Evolutionary conservation across 2,113 vertebrate genomes (phyloP).

Genomic region (Seriola aureovittata): DNA sequence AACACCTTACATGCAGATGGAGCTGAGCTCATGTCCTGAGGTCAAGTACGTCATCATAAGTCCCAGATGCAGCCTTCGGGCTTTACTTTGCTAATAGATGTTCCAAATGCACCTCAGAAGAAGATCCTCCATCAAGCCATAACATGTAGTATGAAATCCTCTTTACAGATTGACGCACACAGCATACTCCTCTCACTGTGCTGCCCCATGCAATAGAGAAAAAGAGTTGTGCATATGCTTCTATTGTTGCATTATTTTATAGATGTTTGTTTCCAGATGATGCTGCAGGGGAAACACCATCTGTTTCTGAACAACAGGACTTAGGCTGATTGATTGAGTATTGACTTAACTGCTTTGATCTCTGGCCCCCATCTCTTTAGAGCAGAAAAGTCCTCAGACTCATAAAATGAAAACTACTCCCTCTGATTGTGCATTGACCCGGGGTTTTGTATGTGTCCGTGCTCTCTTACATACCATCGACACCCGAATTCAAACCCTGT

Average conservation of each 20-base stretch:
- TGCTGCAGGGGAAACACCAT: slow-evolving; percentile 56
- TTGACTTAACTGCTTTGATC: slow-evolving; percentile 72
- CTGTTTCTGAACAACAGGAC: slow-evolving; percentile 73
- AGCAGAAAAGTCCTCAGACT: slow-evolving; percentile 51
- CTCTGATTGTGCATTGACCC: slow-evolving; percentile 62
- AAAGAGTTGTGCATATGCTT: background rate
- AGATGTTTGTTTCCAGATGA: slow-evolving; percentile 43
- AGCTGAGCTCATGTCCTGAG: background rate
- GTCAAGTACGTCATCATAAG: background rate
- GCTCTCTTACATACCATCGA: slow-evolving; percentile 9
- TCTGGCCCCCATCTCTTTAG: slow-evolving; percentile 63
- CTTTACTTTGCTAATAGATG: background rate
- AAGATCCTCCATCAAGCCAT: slow-evolving; percentile 14
- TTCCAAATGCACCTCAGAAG: slow-evolving; percentile 23
- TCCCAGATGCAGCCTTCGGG: background rate
- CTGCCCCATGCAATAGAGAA: slow-evolving; percentile 12
- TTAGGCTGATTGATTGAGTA: slow-evolving; percentile 71
- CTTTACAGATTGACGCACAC: slow-evolving; percentile 48
- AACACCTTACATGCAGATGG: background rate
- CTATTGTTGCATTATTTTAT: slow-evolving; percentile 27
- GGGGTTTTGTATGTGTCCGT: background rate
- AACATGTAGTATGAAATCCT: slow-evolving; percentile 47
- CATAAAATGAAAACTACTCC: slow-evolving; percentile 61
- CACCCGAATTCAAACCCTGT: slow-evolving; percentile 15
- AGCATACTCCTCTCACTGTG: background rate